Percentiles rank a stretch among this genome's conserved stretches.
These are phyloP conservation scores for Calephelis perditalis DNA, from an alignment of 2,888 invertebrate genomes.

Conservation along the genomic window DNA sequence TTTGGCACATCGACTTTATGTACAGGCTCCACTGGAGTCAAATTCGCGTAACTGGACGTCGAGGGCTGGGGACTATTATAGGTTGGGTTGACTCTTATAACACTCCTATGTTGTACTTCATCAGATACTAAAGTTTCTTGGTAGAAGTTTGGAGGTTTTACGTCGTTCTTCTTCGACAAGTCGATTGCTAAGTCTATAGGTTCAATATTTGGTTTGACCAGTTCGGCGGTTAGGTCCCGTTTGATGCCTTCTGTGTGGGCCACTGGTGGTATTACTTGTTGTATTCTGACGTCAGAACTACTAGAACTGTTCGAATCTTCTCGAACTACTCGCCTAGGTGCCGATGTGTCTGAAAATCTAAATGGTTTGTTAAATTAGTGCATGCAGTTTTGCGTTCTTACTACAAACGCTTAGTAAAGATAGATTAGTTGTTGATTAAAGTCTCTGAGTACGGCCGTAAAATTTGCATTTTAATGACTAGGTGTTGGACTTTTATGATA, in stretches of 20 bases:
- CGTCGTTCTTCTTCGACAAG: slow-evolving; percentile 46
- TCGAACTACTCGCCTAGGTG: slow-evolving; percentile 48
- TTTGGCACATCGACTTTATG: slow-evolving; percentile 46
- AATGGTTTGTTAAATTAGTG: slow-evolving; percentile 5
- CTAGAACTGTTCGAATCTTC: slow-evolving; percentile 64
- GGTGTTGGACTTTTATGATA: too few species aligned
- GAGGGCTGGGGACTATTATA: slow-evolving; percentile 65
- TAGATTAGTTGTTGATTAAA: too few species aligned
- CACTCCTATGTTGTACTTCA: slow-evolving; percentile 51
- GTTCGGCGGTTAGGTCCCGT: slow-evolving; percentile 40
- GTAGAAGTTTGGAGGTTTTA: slow-evolving; percentile 61
- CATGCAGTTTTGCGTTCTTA: neutral
- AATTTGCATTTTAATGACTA: too few species aligned
- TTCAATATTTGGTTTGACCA: slow-evolving; percentile 40
- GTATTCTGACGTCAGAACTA: slow-evolving; percentile 44
- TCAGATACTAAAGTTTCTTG: slow-evolving; percentile 58
- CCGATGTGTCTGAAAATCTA: slow-evolving; percentile 55
- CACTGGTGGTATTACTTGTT: slow-evolving; percentile 27
- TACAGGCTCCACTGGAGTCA: slow-evolving; percentile 40
- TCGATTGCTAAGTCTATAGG: slow-evolving; percentile 55
- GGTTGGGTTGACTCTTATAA: slow-evolving; percentile 59
- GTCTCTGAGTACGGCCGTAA: too few species aligned
- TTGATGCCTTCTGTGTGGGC: slow-evolving; percentile 39
- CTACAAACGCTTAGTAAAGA: too few species aligned
- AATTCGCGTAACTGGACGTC: slow-evolving; percentile 49